Evolutionary conservation across 2,113 vertebrate species (phyloP).

Genomic region (Phainopepla nitens): DNA sequence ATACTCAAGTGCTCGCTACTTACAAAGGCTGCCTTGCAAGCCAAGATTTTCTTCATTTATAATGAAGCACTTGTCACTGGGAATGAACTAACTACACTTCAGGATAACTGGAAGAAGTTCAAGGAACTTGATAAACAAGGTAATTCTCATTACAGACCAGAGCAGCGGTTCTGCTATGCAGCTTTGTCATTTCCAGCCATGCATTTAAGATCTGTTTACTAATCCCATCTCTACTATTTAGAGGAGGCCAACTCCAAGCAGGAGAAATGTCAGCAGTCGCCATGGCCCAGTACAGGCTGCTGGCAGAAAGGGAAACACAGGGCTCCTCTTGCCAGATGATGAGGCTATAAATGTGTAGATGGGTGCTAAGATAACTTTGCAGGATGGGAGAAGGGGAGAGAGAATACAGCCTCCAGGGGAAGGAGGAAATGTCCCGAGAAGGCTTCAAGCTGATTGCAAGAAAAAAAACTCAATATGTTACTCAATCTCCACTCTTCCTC

Average conservation of each 20-base stretch:
- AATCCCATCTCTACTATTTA: neutral
- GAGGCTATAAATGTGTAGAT: neutral
- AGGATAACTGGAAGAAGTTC: conserved; percentile 22
- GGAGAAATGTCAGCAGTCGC: accelerated
- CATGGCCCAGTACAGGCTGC: neutral
- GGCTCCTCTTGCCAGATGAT: neutral
- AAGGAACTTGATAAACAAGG: neutral
- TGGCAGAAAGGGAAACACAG: neutral
- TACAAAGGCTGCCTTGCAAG: neutral
- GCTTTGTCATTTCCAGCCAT: neutral
- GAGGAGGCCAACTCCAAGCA: neutral
- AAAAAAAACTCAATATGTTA: neutral
- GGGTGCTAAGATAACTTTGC: neutral
- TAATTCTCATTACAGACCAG: neutral
- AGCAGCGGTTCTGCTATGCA: neutral
- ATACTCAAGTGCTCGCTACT: neutral
- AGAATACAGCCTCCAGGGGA: neutral
- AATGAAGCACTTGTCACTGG: conserved; percentile 1
- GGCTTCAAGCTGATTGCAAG: neutral
- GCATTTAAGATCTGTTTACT: neutral
- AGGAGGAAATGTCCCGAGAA: neutral
- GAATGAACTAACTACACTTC: neutral
- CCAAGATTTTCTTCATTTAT: conserved; percentile 15
- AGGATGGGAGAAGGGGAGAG: neutral
- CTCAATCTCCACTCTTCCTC: neutral